Percentiles rank a stretch among this genome's conserved stretches.
Conservation (phyloP, 1,140 invertebrate genomes). For the Bombus sylvicola region DNA sequence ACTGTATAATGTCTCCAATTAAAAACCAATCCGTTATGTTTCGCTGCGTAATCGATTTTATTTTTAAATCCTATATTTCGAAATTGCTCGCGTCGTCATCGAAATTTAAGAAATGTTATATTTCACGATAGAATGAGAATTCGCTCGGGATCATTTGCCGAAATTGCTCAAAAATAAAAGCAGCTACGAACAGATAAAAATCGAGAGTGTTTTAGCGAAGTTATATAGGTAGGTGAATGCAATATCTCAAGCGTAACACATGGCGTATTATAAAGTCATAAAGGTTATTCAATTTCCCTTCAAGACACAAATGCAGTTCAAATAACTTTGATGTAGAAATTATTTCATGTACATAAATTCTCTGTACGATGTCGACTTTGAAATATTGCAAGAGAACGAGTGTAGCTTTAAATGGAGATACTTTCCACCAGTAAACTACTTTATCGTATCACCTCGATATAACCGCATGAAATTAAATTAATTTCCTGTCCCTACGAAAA, state of each 20-base stretch:
- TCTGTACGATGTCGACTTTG: not conserved
- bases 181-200: not conserved
- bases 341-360: not conserved
- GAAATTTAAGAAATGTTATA: not conserved
- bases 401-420: not conserved
- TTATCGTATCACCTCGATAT: too few species aligned
- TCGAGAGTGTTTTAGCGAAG: not conserved
- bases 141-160: not conserved
- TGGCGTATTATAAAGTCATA: constrained; percentile 7
- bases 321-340: not conserved
- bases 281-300: not conserved
- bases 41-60: not conserved
- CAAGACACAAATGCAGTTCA: not conserved
- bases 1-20: not conserved
- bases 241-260: not conserved
- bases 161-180: not conserved
- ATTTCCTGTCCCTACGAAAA: too few species aligned
- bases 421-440: too few species aligned
- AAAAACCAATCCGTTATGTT: not conserved
- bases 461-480: too few species aligned
- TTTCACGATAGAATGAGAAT: not conserved
- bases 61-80: not conserved
- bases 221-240: not conserved
- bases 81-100: not conserved
- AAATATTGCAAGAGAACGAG: not conserved